A percentile compares a stretch with the other conserved stretches of the same genome.
These are phyloP conservation scores for Drosophila siamana DNA, from an alignment of 2,888 invertebrate genomes.

Conservation along the genomic window DNA sequence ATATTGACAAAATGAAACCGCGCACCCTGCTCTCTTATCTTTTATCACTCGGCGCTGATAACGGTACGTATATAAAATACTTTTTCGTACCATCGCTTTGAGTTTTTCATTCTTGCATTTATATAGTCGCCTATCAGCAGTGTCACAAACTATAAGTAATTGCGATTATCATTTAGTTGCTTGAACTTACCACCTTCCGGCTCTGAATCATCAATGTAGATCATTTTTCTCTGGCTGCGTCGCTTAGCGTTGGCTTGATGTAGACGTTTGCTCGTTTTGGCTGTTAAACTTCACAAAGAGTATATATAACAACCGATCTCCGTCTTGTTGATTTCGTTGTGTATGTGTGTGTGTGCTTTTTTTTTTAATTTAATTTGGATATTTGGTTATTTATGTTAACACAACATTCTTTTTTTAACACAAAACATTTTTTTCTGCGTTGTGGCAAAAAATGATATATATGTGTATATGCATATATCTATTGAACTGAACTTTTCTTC, in stretches of 20 bases:
- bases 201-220: slow-evolving; percentile 95
- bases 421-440: slow-evolving; percentile 58
- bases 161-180: slow-evolving; percentile 2
- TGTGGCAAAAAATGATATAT: slow-evolving; percentile 37
- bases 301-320: slow-evolving; percentile 24
- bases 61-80: slow-evolving; percentile 10
- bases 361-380: slow-evolving; percentile 17
- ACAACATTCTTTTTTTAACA: slow-evolving; percentile 46
- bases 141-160: background rate
- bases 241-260: slow-evolving; percentile 67
- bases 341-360: background rate
- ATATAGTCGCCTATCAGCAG: slow-evolving; percentile 4
- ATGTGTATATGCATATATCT: slow-evolving; percentile 8
- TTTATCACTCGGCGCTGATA: slow-evolving; percentile 51
- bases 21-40: slow-evolving; percentile 2
- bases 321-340: slow-evolving; percentile 7
- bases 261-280: slow-evolving; percentile 78
- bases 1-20: slow-evolving; percentile 18
- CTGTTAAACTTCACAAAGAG: slow-evolving; percentile 1
- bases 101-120: slow-evolving; percentile 1
- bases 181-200: slow-evolving; percentile 93
- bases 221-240: slow-evolving; percentile 87
- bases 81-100: slow-evolving; percentile 22
- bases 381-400: slow-evolving; percentile 44
- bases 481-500: slow-evolving; percentile 62